phyloP scores from a whole-genome alignment of 2,113 vertebrate genomes.

The Crypturellus undulatus region DNA sequence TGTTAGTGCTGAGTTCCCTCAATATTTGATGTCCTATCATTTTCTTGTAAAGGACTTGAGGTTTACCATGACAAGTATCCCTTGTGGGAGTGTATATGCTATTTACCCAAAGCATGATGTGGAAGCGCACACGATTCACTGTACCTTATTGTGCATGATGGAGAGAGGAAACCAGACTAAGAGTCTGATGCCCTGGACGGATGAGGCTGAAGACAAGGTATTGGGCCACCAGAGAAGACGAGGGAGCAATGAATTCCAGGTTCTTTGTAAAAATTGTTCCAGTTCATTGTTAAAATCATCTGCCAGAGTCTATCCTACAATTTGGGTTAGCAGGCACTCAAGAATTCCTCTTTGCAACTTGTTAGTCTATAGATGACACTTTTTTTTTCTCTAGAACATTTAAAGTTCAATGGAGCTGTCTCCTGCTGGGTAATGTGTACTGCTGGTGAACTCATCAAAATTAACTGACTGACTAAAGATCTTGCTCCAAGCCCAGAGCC shows the following conservation, averaged over 20 bases:
- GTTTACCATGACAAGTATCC: background rate
- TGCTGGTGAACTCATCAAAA: background rate
- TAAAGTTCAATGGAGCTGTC: background rate
- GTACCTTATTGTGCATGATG: background rate
- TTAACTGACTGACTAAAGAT: background rate
- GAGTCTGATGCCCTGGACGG: background rate
- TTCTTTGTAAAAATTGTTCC: background rate
- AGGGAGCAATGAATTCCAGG: background rate
- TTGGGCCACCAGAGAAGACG: background rate
- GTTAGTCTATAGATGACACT: background rate
- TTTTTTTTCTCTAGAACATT: background rate
- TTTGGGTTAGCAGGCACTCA: background rate
- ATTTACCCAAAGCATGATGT: accelerated
- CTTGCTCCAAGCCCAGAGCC: background rate
- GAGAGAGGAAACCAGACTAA: background rate
- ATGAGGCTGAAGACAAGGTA: background rate
- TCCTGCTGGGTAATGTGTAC: background rate
- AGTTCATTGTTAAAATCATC: background rate
- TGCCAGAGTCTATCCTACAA: background rate
- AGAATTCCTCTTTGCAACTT: background rate
- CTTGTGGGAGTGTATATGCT: accelerated
- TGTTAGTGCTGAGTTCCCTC: background rate
- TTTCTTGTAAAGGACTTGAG: background rate
- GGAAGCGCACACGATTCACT: too few species aligned
- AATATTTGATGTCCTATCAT: background rate